phyloP scores from a whole-genome alignment of 2,113 vertebrate genomes.

The Ameiurus melas region DNA sequence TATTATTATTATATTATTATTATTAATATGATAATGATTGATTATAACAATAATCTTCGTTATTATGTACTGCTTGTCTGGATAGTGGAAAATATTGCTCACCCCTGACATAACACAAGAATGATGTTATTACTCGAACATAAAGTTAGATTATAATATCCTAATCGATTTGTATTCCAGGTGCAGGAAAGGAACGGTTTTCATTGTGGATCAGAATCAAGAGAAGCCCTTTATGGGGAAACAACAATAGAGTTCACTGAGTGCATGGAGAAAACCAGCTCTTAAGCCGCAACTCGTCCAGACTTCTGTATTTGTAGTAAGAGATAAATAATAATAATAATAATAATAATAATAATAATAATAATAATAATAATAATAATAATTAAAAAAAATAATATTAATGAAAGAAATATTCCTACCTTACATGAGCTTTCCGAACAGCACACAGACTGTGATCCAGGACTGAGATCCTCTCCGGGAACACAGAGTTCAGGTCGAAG shows the following conservation, averaged over 20 bases:
- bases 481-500: slow-evolving; percentile 70
- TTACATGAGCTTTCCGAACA: slow-evolving; percentile 61
- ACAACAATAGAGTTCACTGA: background rate
- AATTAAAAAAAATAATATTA: too few species aligned
- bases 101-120: background rate
- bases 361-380: background rate
- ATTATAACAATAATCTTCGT: too few species aligned
- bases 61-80: background rate
- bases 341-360: background rate
- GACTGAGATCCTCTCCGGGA: slow-evolving; percentile 69
- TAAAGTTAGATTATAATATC: background rate
- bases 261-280: background rate
- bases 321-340: background rate
- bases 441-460: slow-evolving; percentile 69
- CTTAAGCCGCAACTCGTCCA: background rate
- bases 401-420: slow-evolving; percentile 56
- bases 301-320: background rate
- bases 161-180: too few species aligned
- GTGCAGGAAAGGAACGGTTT: background rate
- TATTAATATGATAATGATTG: too few species aligned
- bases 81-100: too few species aligned
- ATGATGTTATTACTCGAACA: background rate
- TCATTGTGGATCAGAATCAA: background rate
- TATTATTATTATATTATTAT: background rate
- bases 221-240: background rate